phyloP scores from a whole-genome alignment of 1,140 invertebrate species.

The Muscidifurax raptorellus region DNA sequence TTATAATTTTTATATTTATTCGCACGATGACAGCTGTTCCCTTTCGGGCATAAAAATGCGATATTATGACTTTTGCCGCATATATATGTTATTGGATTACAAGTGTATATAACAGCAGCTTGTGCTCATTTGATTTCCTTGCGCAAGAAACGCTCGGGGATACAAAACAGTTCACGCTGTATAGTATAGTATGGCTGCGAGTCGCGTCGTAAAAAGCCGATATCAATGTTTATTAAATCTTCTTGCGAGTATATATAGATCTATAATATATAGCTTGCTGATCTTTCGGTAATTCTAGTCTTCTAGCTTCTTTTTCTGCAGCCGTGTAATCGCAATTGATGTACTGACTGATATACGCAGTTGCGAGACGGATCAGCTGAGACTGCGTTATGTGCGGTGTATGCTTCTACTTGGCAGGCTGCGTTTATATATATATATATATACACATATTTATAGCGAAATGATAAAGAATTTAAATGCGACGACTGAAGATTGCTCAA shows the following conservation, averaged over 20 bases:
- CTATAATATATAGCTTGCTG: too few relatives aligned
- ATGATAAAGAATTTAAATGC: too few relatives aligned
- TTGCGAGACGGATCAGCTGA: not conserved
- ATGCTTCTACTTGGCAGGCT: too few relatives aligned
- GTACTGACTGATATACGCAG: not conserved
- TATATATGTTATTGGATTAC: not conserved
- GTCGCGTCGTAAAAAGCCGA: not conserved
- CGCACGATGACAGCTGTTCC: not conserved
- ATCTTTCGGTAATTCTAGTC: not conserved
- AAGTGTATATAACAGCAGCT: not conserved
- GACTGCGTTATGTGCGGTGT: not conserved
- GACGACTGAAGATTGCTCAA: too few relatives aligned
- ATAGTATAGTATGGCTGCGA: not conserved
- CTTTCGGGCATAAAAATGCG: too few relatives aligned
- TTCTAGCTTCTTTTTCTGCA: not conserved
- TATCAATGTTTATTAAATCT: not conserved
- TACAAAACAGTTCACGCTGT: not conserved
- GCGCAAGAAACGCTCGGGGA: not conserved
- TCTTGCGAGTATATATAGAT: not conserved
- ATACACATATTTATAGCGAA: too few relatives aligned
- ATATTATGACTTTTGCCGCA: not conserved
- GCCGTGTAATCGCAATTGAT: conserved; percentile 1
- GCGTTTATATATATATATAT: too few relatives aligned
- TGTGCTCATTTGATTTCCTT: not conserved
- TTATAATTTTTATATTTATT: not conserved